Base-by-base conservation (phyloP, 2,888 invertebrate species). In the Xestobium rufovillosum region DNA sequence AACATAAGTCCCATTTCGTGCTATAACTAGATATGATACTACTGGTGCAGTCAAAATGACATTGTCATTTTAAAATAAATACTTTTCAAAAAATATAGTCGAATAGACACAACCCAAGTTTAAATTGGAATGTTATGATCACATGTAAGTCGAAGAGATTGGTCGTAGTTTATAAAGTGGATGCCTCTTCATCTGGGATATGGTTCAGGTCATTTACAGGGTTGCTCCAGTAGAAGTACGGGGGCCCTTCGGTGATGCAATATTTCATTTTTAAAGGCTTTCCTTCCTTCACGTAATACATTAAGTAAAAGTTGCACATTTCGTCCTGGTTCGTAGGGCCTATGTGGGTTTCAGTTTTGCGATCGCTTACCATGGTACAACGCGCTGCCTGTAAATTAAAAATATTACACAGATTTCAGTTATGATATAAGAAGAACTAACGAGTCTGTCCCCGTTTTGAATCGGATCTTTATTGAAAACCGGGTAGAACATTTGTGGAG, bases 401-500 rank as follows among this genome's bases (percentile, higher is more conserved):
- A 34, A 39, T 25, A 19, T 39, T 36, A 31, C 17, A n/a, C n/a
- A n/a, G n/a, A n/a, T n/a, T n/a, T 19, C n/a, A 8, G 23, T n/a
- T 19, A 19, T 8, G 23, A 19, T n/a, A 19, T 19, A 19, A 19
- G n/a, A 19, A 19, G 16, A 33, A 55, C 65, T 55, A 57, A 71
- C 72, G 42, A 94, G 57, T 38, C 75, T 72, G 61, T 94, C 91
- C 1, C 84, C 83, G 34, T 66, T 64, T 1, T 57, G 50, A 26
- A 91, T 78, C 0, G 83, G 75, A 1, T 76, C 68, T 1, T 64
- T 66, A 50, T 76, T 73, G 19, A 68, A 68, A 1, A 88, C 76
- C 0, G 88, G 86, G 65, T 94, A 95, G 69, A 95, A 95, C 92
- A 94, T 94, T 69, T 95, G 88, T 0, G 95, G 90, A 10, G 83